Conservation (phyloP, 2,797 vertebrate species). For the Ctenopoma multispine region DNA sequence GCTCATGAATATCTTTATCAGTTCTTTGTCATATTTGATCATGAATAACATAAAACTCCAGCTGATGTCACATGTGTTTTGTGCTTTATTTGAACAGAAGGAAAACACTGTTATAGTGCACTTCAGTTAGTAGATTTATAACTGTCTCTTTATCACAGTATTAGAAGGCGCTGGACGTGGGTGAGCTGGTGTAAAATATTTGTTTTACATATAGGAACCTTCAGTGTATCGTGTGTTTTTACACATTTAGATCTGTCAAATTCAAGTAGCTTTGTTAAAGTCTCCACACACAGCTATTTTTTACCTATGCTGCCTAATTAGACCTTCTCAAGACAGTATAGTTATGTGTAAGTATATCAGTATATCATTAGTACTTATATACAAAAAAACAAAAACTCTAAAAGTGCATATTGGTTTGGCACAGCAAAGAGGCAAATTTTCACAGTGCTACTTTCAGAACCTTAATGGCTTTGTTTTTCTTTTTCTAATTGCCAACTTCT, state of each 20-base stretch:
- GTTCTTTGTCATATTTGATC: background rate
- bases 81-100: conserved; percentile 53
- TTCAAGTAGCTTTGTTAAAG: conserved; percentile 2
- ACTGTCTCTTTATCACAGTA: conserved; percentile 14
- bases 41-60: conserved; percentile 8
- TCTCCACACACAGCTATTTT: conserved; percentile 9
- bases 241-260: background rate
- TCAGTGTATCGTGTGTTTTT: background rate
- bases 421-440: conserved; percentile 39
- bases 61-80: background rate
- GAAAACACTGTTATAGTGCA: conserved; percentile 17
- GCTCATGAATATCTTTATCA: background rate
- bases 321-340: background rate
- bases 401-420: conserved; percentile 51
- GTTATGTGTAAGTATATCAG: too few species aligned
- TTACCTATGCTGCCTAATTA: background rate
- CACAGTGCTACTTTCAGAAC: conserved; percentile 1
- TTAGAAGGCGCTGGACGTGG: conserved; percentile 46
- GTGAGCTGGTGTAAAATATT: conserved; percentile 11
- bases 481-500: conserved; percentile 51
- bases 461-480: conserved; percentile 11
- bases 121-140: conserved; percentile 4
- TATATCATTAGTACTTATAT: too few species aligned
- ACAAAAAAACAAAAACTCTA: background rate
- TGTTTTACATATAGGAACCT: conserved; percentile 9